Evolutionary conservation across 1,140 invertebrate species (phyloP).

Genomic region (Drosophila sp.): DNA sequence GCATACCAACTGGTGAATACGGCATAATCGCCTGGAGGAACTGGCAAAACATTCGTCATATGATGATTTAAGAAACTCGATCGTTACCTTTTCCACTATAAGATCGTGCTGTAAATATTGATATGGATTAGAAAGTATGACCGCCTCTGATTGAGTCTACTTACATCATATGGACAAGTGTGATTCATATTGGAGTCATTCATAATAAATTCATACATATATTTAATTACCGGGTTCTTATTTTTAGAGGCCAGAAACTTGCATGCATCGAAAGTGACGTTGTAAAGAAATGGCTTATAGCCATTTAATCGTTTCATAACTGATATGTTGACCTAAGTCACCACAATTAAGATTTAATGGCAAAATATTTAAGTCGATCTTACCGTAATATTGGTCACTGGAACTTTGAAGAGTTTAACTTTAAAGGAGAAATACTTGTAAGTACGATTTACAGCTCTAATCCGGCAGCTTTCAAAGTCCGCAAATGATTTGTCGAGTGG

Average conservation of each 20-base stretch:
- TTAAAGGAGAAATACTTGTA: not conserved
- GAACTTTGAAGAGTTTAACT: not conserved
- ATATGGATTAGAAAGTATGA: too few relatives aligned
- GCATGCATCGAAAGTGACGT: slow-evolving; percentile 30
- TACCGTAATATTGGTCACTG: not conserved
- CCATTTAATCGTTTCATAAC: not conserved
- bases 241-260: slow-evolving; percentile 17
- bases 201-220: not conserved
- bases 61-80: not conserved
- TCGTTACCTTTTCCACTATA: not conserved
- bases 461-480: not conserved
- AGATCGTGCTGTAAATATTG: not conserved
- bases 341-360: too few relatives aligned
- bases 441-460: not conserved
- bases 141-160: not conserved
- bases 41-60: not conserved
- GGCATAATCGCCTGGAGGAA: not conserved
- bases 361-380: too few relatives aligned
- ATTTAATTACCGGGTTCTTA: slow-evolving; percentile 3
- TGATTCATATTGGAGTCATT: slow-evolving; percentile 39
- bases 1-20: not conserved
- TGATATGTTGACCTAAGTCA: too few relatives aligned
- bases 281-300: slow-evolving; percentile 36
- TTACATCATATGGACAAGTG: slow-evolving; percentile 24
- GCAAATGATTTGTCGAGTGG: not conserved